These are phyloP conservation scores for Corydoras maculifer DNA, from an alignment of 2,113 vertebrate species.

Conservation along the genomic window DNA sequence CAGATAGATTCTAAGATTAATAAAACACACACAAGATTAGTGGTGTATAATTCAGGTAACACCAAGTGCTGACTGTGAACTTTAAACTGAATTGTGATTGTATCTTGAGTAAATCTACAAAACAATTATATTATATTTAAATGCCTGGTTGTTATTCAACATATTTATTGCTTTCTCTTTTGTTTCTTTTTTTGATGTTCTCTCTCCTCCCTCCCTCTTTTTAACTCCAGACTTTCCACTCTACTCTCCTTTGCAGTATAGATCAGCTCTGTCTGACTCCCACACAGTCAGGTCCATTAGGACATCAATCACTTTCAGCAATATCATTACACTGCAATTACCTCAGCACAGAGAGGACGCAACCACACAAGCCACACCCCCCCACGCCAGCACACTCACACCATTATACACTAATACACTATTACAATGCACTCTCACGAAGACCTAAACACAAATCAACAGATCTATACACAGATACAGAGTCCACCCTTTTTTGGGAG, in stretches of 20 bases:
- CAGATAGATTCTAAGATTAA: no score
- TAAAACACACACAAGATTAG: no score
- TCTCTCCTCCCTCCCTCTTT: background rate
- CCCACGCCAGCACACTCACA: slow-evolving; percentile 15
- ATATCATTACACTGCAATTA: slow-evolving; percentile 28
- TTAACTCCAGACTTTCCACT: background rate
- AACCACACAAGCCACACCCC: background rate
- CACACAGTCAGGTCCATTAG: slow-evolving; percentile 4
- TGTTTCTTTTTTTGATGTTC: no score
- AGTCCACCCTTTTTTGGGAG: no score
- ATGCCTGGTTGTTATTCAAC: no score
- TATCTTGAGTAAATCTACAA: no score
- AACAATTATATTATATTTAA: no score
- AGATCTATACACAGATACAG: slow-evolving; percentile 4
- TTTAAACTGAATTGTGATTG: no score
- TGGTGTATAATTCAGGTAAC: no score
- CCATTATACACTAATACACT: slow-evolving; percentile 1
- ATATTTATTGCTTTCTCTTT: no score
- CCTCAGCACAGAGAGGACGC: background rate
- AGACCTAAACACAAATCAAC: slow-evolving; percentile 30
- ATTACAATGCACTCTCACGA: slow-evolving; percentile 9
- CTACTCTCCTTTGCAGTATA: no score
- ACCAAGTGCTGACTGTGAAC: no score
- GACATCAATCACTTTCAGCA: slow-evolving; percentile 3
- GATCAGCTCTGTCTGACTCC: background rate